Conservation (phyloP, 2,888 invertebrate genomes). For the Apodemia arnacis region DNA sequence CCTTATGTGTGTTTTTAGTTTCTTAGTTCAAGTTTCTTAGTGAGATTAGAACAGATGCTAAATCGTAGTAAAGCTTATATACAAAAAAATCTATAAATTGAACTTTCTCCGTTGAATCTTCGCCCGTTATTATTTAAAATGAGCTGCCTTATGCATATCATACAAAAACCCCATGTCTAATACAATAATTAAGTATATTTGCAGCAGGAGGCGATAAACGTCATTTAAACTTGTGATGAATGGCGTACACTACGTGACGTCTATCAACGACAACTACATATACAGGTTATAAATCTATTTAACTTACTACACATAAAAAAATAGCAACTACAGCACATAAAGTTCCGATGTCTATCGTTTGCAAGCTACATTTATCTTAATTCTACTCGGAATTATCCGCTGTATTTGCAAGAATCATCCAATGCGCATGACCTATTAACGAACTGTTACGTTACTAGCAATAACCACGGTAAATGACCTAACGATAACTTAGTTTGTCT, state of each 20-base stretch:
- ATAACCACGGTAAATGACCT: no score
- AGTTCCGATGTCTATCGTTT: not conserved
- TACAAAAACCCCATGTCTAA: not conserved
- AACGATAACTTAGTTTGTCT: no score
- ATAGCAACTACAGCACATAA: conserved; percentile 7
- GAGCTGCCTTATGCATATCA: not conserved
- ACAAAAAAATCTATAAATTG: not conserved
- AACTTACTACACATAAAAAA: conserved; percentile 5
- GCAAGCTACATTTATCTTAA: not conserved
- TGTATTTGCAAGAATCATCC: conserved; percentile 4
- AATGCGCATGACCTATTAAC: conserved; percentile 2
- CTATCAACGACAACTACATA: not conserved
- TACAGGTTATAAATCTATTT: conserved; percentile 5
- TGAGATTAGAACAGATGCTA: no score
- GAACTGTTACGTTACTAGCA: not conserved
- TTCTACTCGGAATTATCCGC: conserved; percentile 9
- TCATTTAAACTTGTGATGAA: not conserved
- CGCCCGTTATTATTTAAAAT: conserved; percentile 12
- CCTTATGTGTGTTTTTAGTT: no score
- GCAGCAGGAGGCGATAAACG: not conserved
- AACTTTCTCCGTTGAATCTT: not conserved
- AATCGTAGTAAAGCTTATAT: no score
- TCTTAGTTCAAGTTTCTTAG: no score
- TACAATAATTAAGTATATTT: not conserved
- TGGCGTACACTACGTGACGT: not conserved